These are phyloP conservation scores for Bos indicus DNA, from an alignment of 2,113 vertebrate species.

Conservation along the genomic window DNA sequence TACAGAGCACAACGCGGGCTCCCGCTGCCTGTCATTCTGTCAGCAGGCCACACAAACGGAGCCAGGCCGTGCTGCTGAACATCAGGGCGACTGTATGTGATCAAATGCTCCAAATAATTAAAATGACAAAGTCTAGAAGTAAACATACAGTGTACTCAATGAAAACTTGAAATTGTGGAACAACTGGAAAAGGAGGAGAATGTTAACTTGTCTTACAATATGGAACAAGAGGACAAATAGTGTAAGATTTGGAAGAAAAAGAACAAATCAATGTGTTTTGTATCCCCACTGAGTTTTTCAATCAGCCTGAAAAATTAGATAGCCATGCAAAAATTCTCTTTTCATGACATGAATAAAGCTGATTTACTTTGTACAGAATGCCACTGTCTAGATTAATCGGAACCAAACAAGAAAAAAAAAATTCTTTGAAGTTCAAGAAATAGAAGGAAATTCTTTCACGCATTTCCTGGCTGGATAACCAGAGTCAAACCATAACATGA, in stretches of 20 bases:
- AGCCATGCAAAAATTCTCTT: constrained; percentile 11
- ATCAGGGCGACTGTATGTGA: background rate
- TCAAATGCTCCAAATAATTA: constrained; percentile 52
- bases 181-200: background rate
- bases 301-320: constrained; percentile 22
- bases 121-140: constrained; percentile 51
- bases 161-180: constrained; percentile 37
- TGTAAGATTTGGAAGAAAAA: constrained; percentile 34
- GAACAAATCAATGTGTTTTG: constrained; percentile 40
- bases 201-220: constrained; percentile 32
- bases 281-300: background rate
- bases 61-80: background rate
- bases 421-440: constrained; percentile 4
- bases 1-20: background rate
- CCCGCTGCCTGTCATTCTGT: constrained; percentile 14
- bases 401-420: constrained; percentile 15
- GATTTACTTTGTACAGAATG: background rate
- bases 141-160: constrained; percentile 15
- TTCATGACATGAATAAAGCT: constrained; percentile 35
- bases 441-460: background rate
- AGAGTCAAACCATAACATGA: background rate
- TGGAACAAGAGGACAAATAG: constrained; percentile 12
- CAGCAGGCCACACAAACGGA: background rate
- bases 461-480: background rate
- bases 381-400: constrained; percentile 6